These are phyloP conservation scores for Nomada fucata DNA, from an alignment of 2,888 invertebrate species.

Conservation along the genomic window DNA sequence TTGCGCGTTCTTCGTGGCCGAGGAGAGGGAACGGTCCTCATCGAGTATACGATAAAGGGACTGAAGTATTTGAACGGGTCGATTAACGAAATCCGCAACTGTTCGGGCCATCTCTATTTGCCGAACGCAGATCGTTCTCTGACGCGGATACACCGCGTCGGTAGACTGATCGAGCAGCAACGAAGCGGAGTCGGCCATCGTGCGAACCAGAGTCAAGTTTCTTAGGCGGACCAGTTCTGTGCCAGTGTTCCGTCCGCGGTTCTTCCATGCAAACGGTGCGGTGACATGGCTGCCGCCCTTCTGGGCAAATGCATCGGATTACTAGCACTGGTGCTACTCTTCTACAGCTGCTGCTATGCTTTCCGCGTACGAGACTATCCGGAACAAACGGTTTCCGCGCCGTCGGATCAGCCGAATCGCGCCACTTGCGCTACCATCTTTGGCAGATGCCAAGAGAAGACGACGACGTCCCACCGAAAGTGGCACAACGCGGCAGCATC, in stretches of 20 bases:
- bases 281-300: slow-evolving; percentile 79
- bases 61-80: background rate
- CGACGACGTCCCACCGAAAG: slow-evolving; percentile 53
- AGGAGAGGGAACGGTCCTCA: slow-evolving; percentile 19
- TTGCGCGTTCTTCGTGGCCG: slow-evolving; percentile 43
- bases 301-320: slow-evolving; percentile 77
- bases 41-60: background rate
- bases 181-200: slow-evolving; percentile 1
- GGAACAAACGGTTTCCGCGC: slow-evolving; percentile 29
- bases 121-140: background rate
- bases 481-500: slow-evolving; percentile 69
- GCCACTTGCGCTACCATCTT: slow-evolving; percentile 63
- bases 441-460: slow-evolving; percentile 72
- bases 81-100: background rate
- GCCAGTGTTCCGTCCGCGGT: slow-evolving; percentile 44
- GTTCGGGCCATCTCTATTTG: too few species aligned
- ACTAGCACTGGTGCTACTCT: slow-evolving; percentile 71
- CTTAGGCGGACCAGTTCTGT: slow-evolving; percentile 7
- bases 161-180: background rate
- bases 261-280: slow-evolving; percentile 75
- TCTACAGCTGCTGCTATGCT: slow-evolving; percentile 76
- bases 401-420: slow-evolving; percentile 49
- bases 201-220: background rate
- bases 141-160: slow-evolving; percentile 13
- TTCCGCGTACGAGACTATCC: slow-evolving; percentile 78